phyloP scores from a whole-genome alignment of 2,113 vertebrate genomes.

The Abramis brama region DNA sequence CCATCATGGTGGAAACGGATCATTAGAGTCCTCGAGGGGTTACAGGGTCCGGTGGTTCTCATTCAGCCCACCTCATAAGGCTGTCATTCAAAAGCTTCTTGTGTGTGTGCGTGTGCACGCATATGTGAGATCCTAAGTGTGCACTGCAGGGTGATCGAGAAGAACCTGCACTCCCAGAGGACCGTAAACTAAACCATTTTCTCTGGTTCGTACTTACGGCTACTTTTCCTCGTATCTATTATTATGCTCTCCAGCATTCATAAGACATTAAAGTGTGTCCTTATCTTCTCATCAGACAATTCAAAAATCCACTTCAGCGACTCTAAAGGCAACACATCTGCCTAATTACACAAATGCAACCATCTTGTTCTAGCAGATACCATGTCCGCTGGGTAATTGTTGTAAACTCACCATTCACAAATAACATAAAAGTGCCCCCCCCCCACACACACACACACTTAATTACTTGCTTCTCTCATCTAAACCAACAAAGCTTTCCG shows the following conservation, averaged over 20 bases:
- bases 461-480: constrained; percentile 24
- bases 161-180: constrained; percentile 10
- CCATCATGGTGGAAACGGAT: constrained; percentile 37
- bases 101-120: not conserved
- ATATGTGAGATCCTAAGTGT: not conserved
- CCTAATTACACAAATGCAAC: constrained; percentile 35
- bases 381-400: constrained; percentile 16
- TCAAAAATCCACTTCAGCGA: constrained; percentile 21
- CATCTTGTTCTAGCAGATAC: constrained; percentile 20
- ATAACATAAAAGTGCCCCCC: not conserved
- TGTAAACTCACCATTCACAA: constrained; percentile 25
- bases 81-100: not conserved
- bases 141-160: constrained; percentile 28
- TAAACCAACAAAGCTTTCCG: constrained; percentile 10
- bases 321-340: constrained; percentile 16
- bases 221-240: constrained; percentile 1
- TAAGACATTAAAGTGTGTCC: not conserved
- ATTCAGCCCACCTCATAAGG: constrained; percentile 24
- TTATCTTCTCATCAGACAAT: constrained; percentile 20
- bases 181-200: not conserved
- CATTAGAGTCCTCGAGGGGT: constrained; percentile 38
- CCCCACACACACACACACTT: not conserved
- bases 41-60: constrained; percentile 11
- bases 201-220: not conserved
- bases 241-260: not conserved